phyloP scores from a whole-genome alignment of 2,113 vertebrate species.

The Erythrolamprus reginae region DNA sequence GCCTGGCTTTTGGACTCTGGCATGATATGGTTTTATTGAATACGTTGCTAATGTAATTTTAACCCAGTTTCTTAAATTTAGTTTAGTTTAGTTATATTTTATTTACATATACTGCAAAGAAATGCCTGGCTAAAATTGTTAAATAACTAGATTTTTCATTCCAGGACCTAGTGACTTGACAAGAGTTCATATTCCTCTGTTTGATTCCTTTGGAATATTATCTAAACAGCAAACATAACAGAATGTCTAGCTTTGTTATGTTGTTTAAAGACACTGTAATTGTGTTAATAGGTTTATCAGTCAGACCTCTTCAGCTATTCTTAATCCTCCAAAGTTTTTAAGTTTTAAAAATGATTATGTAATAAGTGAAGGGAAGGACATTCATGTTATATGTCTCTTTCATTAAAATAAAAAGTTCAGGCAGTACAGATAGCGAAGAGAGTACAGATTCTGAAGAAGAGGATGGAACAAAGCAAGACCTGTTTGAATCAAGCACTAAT shows the following conservation, averaged over 20 bases:
- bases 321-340: not conserved
- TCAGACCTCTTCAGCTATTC: not conserved
- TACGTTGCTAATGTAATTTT: not conserved
- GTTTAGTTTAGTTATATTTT: not conserved
- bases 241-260: not conserved
- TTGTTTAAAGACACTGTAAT: not conserved
- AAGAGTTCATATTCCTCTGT: not conserved
- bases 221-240: not conserved
- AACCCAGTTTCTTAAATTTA: not conserved
- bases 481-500: constrained; percentile 77
- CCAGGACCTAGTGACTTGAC: not conserved
- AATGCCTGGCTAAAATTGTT: not conserved
- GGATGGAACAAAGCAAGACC: constrained; percentile 83
- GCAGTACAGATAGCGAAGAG: constrained; percentile 97
- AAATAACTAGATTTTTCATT: not conserved
- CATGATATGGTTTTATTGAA: not conserved
- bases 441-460: constrained; percentile 99
- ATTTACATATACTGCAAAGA: not conserved
- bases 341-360: not conserved
- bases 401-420: constrained; percentile 74
- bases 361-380: not conserved
- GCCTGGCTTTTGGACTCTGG: not conserved
- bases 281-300: not conserved
- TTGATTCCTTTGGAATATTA: not conserved
- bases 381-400: constrained; percentile 20